Evolutionary conservation across 2,113 vertebrate genomes (phyloP).

Genomic region (Butorides virescens): DNA sequence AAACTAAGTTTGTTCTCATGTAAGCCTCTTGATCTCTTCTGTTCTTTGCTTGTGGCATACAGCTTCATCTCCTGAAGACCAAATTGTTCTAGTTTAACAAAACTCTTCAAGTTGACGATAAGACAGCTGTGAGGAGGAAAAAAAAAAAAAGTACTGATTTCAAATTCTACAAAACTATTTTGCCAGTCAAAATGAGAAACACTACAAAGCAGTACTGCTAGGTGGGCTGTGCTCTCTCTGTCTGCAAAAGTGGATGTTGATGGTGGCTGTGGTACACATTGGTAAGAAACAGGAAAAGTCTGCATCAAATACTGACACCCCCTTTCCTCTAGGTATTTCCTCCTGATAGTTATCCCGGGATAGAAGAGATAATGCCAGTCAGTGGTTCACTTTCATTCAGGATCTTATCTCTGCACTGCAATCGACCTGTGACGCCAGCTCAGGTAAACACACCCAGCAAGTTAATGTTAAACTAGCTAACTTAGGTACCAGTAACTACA

Average conservation of each 20-base stretch:
- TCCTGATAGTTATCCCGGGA: not conserved
- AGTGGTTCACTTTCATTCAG: constrained; percentile 48
- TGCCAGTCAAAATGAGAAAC: not conserved
- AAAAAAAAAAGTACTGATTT: not conserved
- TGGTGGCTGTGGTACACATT: not conserved
- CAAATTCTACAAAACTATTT: not conserved
- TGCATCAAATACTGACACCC: not conserved
- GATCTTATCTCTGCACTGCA: constrained; percentile 46
- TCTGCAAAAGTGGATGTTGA: not conserved
- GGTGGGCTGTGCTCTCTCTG: not conserved
- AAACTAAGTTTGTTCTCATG: not conserved
- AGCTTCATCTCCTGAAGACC: not conserved
- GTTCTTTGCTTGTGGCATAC: not conserved
- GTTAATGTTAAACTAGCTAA: not conserved
- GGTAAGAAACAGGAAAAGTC: not conserved
- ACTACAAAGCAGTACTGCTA: rapidly evolving
- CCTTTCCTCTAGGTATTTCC: constrained; percentile 4
- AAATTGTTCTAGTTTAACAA: not conserved
- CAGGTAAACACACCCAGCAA: not conserved
- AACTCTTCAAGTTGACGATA: not conserved
- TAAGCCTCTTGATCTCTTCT: not conserved
- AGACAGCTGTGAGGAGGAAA: not conserved
- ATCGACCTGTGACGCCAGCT: not conserved
- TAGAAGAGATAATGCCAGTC: not conserved
- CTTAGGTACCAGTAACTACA: not conserved